Evolutionary conservation across 2,888 invertebrate genomes (phyloP).

Genomic region (Folsomia candida): DNA sequence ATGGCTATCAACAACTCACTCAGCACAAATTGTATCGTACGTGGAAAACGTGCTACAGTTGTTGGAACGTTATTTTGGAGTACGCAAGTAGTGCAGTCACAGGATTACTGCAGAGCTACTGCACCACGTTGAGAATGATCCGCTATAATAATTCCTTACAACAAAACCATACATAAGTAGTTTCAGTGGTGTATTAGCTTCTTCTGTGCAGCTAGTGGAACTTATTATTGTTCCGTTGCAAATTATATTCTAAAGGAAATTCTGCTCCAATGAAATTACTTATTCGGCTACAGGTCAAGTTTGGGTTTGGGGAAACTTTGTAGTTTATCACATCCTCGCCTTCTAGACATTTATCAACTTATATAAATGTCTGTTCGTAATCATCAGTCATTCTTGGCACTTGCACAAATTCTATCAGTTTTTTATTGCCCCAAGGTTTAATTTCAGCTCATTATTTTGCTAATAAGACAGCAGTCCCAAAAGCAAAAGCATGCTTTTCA

Average conservation of each 20-base stretch:
- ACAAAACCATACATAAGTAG: no score
- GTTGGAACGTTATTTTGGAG: not conserved
- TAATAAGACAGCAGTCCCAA: no score
- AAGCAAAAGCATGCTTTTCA: no score
- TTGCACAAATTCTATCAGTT: no score
- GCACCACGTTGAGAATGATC: not conserved
- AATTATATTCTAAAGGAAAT: not conserved
- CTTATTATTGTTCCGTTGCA: not conserved
- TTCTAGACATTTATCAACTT: not conserved
- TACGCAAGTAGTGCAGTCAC: not conserved
- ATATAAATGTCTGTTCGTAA: not conserved
- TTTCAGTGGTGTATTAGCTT: not conserved
- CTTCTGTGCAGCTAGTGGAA: not conserved
- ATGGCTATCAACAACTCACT: not conserved
- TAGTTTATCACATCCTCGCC: no score
- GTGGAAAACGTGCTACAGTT: not conserved
- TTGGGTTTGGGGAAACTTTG: no score
- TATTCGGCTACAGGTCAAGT: no score
- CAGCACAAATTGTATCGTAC: not conserved
- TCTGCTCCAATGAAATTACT: no score
- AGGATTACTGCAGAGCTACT: not conserved
- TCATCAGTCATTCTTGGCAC: no score
- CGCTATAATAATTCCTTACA: not conserved
- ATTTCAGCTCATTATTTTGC: no score
- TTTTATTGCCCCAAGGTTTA: no score